Base-by-base conservation (phyloP, 2,888 invertebrate species). In the Dicycla oo region DNA sequence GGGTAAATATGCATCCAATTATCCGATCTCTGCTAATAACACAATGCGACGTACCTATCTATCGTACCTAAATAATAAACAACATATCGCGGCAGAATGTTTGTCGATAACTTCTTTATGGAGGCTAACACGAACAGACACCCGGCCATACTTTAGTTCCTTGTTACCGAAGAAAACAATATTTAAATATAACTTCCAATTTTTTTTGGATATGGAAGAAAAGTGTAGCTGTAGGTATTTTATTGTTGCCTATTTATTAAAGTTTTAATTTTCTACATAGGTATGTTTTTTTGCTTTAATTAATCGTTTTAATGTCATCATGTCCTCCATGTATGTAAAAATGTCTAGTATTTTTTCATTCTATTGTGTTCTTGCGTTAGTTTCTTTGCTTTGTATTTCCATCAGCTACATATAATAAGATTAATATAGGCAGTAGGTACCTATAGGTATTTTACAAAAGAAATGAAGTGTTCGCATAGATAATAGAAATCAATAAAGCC, bases 41-140 rank as follows among this genome's bases (percentile, higher is more conserved):
- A 79, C n/a, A 67, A 7, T 51, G 51, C 5, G 67, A 80, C 49
- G 70, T 75, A 57, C 70, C 80, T 80, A 75, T 64, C n/a, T 54
- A 53, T 68, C 2, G 69, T 75, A 81, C 78, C n/a, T n/a, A n/a
- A 81, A 74, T 82, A 81, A 81, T 80, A 83, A 83, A 86, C 85
- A 83, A 89, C 72, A 69, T 85, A 87, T 88, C 80, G 81, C 80
- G 70, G 69, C 66, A 79, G 80, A 87, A 88, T 83, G 65, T 69
- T 67, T 26, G 63, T 54, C 82, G 89, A 88, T 88, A 86, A 80
- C 75, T 77, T 45, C 68, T 87, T 88, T 89, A 89, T 90, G 84
- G 85, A 86, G 86, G 89, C 75, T 86, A 82, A 56, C 91, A 91
- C 90, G 91, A 90, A 88, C 84, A 79, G 75, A 81, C 79, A 69